Conservation (phyloP, 2,797 vertebrate genomes). For the Chaenodraco wilsoni region DNA sequence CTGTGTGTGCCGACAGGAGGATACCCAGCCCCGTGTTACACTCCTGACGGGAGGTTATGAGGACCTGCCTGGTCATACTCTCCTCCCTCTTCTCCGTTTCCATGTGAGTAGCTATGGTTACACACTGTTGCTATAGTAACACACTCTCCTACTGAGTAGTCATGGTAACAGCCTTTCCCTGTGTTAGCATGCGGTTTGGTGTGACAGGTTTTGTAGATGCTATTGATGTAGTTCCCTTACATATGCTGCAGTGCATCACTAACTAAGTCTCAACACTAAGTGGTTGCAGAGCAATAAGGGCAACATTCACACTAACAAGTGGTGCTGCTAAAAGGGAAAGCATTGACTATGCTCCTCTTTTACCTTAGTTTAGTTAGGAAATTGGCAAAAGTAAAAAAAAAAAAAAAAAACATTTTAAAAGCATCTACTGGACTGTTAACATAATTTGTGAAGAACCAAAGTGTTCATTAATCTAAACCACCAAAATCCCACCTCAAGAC, state of each 20-base stretch:
- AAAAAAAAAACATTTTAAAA: background rate
- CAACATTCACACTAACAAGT: background rate
- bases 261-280: background rate
- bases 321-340: background rate
- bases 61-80: conserved; percentile 63
- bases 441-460: background rate
- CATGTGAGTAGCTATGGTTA: conserved; percentile 64
- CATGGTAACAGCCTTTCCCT: conserved; percentile 28
- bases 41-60: conserved; percentile 80
- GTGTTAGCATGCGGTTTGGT: background rate
- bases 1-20: conserved; percentile 63
- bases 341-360: background rate
- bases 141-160: conserved; percentile 11
- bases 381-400: background rate
- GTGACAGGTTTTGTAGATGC: background rate
- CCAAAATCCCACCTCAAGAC: no score
- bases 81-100: conserved; percentile 60
- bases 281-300: background rate
- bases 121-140: conserved; percentile 39
- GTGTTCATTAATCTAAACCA: background rate
- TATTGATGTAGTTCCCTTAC: background rate
- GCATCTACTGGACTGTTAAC: background rate
- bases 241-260: background rate
- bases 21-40: conserved; percentile 78
- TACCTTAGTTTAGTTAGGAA: background rate